phyloP scores from a whole-genome alignment of 2,797 vertebrate genomes.

The Crocodylus rhombifer region DNA sequence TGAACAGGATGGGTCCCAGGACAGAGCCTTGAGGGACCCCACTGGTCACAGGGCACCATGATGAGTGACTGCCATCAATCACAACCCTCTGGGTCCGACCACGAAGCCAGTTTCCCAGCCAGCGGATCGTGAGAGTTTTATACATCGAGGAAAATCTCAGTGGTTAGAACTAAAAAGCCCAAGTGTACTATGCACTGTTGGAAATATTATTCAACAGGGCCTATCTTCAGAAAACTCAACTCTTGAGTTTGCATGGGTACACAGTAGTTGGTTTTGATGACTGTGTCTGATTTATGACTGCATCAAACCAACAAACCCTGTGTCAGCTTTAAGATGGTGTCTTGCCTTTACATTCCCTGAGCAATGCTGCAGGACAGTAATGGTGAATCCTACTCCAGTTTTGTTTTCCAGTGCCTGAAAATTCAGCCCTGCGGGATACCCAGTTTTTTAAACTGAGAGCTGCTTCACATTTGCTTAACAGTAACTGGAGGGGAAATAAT shows the following conservation, averaged over 20 bases:
- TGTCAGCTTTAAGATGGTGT: background rate
- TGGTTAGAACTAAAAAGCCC: background rate
- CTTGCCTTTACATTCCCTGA: background rate
- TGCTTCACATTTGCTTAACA: background rate
- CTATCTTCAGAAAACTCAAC: background rate
- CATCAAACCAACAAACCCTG: background rate
- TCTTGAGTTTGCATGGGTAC: background rate
- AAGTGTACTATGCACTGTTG: too few species aligned
- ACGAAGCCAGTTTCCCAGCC: too few species aligned
- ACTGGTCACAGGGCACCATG: too few species aligned
- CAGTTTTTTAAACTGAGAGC: background rate
- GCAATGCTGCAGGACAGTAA: background rate
- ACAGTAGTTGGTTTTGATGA: background rate
- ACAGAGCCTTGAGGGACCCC: too few species aligned
- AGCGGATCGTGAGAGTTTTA: background rate
- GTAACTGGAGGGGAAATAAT: background rate
- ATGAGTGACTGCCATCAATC: too few species aligned
- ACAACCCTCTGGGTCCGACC: too few species aligned
- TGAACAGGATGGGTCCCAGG: too few species aligned
- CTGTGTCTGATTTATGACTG: background rate
- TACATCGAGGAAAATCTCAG: rapidly evolving
- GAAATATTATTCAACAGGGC: too few species aligned
- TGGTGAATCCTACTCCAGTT: background rate
- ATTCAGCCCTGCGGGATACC: background rate
- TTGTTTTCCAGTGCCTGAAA: background rate